Evolutionary conservation across 2,797 vertebrate species (phyloP), one percentile per base, ranked within the genome.

Genomic region (Cyprinella venusta): DNA sequence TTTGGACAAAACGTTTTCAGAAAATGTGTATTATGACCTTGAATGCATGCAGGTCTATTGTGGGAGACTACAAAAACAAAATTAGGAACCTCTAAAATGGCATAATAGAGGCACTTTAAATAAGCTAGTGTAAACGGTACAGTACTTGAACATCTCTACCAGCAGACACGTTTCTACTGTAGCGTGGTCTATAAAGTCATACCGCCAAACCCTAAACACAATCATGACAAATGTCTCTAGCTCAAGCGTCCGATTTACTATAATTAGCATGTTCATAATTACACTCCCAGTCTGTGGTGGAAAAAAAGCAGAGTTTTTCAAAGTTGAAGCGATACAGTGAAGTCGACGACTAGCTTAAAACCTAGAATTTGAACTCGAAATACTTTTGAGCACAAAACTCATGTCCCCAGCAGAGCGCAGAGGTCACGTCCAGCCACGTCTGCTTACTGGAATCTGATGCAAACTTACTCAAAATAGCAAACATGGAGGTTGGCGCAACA

Each of bases 191-290:
- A 52, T 52, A 40, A 75, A 24, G 8, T 18, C 33, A 26, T 5
- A 19, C n/a, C 72, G 6, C 30, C 50, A 38, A 75, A 56, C 10
- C 30, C 54, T 24, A 15, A 71, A 30, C 69, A 71, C 1, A 71
- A 76, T 16, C 52, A 40, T 19, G 15, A 16, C 74, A 69, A 54
- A 40, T 71, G 68, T 76, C 79, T 81, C 26, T 56, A 2, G 24
- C 74, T 65, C 30, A 33, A 75, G 80, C 6, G 1, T 84, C 52
- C 75, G 61, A 75, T 84, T 79, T 74, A 36, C 50, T 64, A 69
- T 68, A 78, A 80, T 69, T 63, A 83, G 61, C 2, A 63, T 48
- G 69, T 19, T 36, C 70, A 33, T 79, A 82, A 85, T 85, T 84
- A 63, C 26, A 68, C 50, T 19, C 50, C 21, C 30, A 13, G 67